Conservation (phyloP, 2,888 invertebrate genomes). For the Perizoma flavofasciatum region DNA sequence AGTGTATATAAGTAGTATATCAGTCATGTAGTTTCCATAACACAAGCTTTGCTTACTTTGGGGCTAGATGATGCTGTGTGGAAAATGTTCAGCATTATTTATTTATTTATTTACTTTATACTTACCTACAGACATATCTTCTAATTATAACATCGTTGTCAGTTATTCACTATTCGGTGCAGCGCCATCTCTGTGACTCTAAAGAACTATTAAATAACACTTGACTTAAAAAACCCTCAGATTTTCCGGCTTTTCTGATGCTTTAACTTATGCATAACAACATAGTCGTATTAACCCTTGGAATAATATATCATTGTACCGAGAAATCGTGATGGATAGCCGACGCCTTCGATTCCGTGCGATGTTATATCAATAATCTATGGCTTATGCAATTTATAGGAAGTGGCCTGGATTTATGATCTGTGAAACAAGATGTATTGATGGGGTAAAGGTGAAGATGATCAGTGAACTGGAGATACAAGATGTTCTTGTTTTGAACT, state of each 20-base stretch:
- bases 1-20: no score
- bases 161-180: no score
- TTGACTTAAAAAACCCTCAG: no score
- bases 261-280: background rate
- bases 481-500: background rate
- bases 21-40: no score
- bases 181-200: no score
- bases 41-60: no score
- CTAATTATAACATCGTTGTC: no score
- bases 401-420: constrained; percentile 28
- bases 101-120: no score
- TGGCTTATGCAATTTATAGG: constrained; percentile 30
- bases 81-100: no score
- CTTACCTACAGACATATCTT: no score
- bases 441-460: constrained; percentile 27
- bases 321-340: constrained; percentile 41
- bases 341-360: constrained; percentile 23
- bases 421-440: constrained; percentile 27
- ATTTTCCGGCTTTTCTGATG: constrained; percentile 4
- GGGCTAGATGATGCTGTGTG: no score
- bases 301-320: constrained; percentile 25
- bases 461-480: constrained; percentile 9
- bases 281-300: background rate
- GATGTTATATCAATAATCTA: constrained; percentile 31
- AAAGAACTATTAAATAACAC: no score